These are phyloP conservation scores for Hippoglossus stenolepis DNA, from an alignment of 2,113 vertebrate genomes.

Conservation along the genomic window DNA sequence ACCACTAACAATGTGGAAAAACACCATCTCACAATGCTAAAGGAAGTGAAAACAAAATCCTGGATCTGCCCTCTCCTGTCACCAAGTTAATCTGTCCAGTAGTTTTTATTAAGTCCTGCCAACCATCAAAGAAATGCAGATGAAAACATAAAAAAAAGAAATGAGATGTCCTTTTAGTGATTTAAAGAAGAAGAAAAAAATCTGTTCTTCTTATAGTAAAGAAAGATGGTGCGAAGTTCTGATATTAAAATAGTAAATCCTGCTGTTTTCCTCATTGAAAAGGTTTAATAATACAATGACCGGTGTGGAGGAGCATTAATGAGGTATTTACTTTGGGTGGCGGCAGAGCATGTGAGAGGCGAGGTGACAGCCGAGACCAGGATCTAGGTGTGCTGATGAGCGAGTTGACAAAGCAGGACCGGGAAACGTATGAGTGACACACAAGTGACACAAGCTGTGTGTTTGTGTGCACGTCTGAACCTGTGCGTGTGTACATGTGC, in stretches of 20 bases:
- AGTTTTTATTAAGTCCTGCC: too few species aligned
- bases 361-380: neutral
- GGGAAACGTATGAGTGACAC: too few species aligned
- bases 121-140: too few species aligned
- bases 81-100: too few species aligned
- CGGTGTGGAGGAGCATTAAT: conserved; percentile 31
- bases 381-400: neutral
- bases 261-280: conserved; percentile 6
- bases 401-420: conserved; percentile 1
- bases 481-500: neutral
- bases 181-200: neutral
- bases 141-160: neutral
- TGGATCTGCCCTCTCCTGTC: too few species aligned
- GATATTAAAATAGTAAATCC: conserved; percentile 30
- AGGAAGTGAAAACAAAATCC: too few species aligned
- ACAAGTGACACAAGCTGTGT: neutral
- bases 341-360: neutral
- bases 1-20: too few species aligned
- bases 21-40: too few species aligned
- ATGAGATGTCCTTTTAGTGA: neutral
- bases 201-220: neutral
- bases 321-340: conserved; percentile 21
- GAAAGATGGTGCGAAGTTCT: conserved; percentile 21
- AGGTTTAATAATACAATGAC: conserved; percentile 23
- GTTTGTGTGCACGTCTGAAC: neutral